These are phyloP conservation scores for Spatula clypeata DNA, from an alignment of 2,797 vertebrate genomes.

Conservation along the genomic window DNA sequence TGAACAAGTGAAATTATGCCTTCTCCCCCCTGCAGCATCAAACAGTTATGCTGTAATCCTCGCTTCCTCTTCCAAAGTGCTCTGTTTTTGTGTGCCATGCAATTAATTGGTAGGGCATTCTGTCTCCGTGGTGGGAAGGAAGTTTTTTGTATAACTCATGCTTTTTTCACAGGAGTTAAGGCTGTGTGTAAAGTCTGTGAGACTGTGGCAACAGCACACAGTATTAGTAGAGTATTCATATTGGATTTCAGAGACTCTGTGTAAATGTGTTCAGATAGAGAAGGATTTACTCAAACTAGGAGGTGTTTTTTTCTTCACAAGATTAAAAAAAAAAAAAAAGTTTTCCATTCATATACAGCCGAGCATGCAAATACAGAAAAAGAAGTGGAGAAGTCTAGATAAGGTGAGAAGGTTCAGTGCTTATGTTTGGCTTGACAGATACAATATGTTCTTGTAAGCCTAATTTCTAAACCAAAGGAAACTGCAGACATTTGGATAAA, in stretches of 20 bases:
- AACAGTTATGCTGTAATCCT: not conserved
- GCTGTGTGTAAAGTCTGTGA: not conserved
- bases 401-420: not conserved
- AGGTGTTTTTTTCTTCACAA: not conserved
- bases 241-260: not conserved
- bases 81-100: not conserved
- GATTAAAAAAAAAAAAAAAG: not conserved
- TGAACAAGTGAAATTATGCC: slow-evolving; percentile 10
- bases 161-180: not conserved
- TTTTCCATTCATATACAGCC: not conserved
- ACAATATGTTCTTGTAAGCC: not conserved
- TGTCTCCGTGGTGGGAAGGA: not conserved
- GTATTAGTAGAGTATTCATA: not conserved
- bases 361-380: not conserved
- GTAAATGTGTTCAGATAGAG: not conserved
- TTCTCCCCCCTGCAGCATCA: not conserved
- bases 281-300: not conserved
- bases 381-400: not conserved
- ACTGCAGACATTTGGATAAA: not conserved
- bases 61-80: not conserved
- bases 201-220: not conserved
- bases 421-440: not conserved
- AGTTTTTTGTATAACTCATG: not conserved
- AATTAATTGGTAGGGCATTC: not conserved
- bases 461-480: slow-evolving; percentile 6